Conservation (phyloP, 2,888 invertebrate genomes). For the Taphrorychus bicolor region DNA sequence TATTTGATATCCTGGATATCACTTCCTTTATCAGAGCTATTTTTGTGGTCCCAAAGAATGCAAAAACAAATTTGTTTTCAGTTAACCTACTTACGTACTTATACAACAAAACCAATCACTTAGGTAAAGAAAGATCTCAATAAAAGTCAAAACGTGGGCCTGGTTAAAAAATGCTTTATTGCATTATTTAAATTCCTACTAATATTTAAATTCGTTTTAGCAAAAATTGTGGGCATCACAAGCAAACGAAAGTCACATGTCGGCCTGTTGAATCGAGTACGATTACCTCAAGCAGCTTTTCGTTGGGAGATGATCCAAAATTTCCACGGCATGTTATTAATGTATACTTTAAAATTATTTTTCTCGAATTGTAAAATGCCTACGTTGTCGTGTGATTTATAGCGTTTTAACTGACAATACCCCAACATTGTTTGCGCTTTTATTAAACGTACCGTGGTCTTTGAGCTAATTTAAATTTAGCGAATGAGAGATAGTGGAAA, state of each 20-base stretch:
- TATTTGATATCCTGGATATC: neutral
- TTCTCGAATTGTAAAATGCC: neutral
- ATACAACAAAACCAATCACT: too few species aligned
- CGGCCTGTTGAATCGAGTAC: neutral
- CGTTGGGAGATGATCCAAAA: neutral
- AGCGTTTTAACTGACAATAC: neutral
- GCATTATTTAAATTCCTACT: too few species aligned
- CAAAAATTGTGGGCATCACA: neutral
- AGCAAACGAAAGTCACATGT: neutral
- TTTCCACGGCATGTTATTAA: neutral
- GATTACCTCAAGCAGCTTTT: neutral
- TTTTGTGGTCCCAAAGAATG: too few species aligned
- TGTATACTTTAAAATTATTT: neutral
- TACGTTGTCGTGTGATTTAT: neutral
- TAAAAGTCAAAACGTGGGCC: too few species aligned
- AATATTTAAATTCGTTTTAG: neutral
- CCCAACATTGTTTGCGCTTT: neutral
- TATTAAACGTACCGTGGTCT: neutral
- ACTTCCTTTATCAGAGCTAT: too few species aligned
- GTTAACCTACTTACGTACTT: too few species aligned
- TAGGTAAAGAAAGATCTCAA: too few species aligned
- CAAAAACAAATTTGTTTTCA: too few species aligned
- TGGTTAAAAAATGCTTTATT: too few species aligned
- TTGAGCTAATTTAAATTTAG: neutral
- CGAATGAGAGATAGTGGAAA: neutral